Conservation (phyloP, 2,113 vertebrate species). For the Gopherus flavomarginatus region DNA sequence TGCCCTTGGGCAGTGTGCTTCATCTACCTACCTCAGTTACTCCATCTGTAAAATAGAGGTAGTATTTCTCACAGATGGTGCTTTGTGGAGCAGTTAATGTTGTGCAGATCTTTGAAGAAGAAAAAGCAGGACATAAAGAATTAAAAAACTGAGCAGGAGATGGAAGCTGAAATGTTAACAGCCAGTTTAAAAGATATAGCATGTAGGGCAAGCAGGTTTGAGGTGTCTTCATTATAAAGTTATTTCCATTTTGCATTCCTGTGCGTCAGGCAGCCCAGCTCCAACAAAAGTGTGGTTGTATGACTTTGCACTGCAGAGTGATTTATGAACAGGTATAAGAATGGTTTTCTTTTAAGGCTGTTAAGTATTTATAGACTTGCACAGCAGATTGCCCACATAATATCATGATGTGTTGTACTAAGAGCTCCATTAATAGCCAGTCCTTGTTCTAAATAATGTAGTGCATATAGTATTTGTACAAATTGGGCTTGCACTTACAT, state of each 20-base stretch:
- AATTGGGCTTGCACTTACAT: accelerated
- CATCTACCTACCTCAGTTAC: neutral
- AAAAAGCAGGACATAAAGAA: neutral
- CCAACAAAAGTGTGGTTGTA: neutral
- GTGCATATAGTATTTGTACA: neutral
- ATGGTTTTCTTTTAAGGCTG: constrained; percentile 36
- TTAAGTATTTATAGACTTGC: constrained; percentile 55
- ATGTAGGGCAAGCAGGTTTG: constrained; percentile 51
- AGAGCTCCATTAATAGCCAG: constrained; percentile 62
- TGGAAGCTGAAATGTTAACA: constrained; percentile 8
- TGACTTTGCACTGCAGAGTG: neutral
- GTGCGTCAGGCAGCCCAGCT: constrained; percentile 32
- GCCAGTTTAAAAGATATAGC: constrained; percentile 47
- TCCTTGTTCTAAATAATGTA: constrained; percentile 8
- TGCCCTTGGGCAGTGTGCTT: neutral
- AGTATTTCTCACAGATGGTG: neutral
- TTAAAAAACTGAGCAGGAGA: neutral
- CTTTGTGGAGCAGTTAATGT: constrained; percentile 13
- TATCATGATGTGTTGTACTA: constrained; percentile 29
- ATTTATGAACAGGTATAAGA: constrained; percentile 43
- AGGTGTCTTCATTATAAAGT: constrained; percentile 57
- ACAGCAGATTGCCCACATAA: constrained; percentile 59
- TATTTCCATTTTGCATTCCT: constrained; percentile 50
- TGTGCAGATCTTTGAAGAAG: constrained; percentile 25
- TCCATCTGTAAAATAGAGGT: neutral